Conservation (phyloP, 1,140 invertebrate species). For the Cyrtorhinus lividipennis region DNA sequence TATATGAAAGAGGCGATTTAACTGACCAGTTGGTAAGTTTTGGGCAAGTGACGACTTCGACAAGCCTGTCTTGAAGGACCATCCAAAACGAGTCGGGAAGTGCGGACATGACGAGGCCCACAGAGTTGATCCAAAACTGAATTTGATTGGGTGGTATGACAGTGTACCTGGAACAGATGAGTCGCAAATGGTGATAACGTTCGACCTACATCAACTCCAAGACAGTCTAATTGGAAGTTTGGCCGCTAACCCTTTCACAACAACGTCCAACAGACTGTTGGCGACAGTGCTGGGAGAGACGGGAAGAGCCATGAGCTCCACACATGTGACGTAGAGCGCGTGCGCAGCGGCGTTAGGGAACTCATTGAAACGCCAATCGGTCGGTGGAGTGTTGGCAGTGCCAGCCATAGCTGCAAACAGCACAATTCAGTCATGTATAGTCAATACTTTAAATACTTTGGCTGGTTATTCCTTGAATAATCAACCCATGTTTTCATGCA, state of each 20-base stretch:
- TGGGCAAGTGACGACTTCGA: conserved; percentile 51
- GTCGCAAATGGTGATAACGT: too few relatives aligned
- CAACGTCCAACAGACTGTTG: conserved; percentile 69
- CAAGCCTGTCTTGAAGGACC: conserved; percentile 68
- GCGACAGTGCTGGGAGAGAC: conserved; percentile 61
- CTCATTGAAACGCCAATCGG: conserved; percentile 94
- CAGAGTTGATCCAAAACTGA: conserved; percentile 84
- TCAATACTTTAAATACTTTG: too few relatives aligned
- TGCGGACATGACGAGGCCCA: conserved; percentile 76
- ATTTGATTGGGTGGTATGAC: conserved; percentile 64
- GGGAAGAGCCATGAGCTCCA: conserved; percentile 87
- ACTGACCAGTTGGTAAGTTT: conserved; percentile 36
- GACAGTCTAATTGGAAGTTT: too few relatives aligned
- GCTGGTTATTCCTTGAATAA: too few relatives aligned
- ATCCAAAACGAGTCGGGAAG: conserved; percentile 72
- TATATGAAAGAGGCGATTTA: too few relatives aligned
- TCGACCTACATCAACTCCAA: too few relatives aligned
- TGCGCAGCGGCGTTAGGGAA: conserved; percentile 91
- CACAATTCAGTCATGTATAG: too few relatives aligned
- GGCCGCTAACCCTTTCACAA: conserved; percentile 65
- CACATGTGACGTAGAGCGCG: conserved; percentile 82
- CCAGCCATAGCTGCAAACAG: conserved; percentile 68
- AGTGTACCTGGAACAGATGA: conserved; percentile 59
- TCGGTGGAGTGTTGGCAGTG: conserved; percentile 62
- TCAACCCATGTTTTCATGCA: too few relatives aligned